Conservation (phyloP, 1,140 invertebrate species). For the Mycetomoellerius zeteki region DNA sequence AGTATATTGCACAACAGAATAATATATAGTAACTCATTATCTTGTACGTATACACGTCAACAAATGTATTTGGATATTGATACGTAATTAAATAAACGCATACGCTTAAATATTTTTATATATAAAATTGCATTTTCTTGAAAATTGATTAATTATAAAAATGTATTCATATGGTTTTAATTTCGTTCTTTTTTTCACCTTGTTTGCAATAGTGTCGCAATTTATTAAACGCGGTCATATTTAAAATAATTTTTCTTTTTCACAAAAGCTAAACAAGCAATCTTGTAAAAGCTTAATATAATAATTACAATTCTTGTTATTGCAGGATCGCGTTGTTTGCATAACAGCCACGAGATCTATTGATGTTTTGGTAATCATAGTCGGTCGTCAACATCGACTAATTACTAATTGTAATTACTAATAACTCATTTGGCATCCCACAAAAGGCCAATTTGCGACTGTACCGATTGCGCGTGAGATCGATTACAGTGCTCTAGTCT, state of each 20-base stretch:
- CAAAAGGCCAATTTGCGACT: slow-evolving; percentile 45
- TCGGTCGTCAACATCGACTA: neutral
- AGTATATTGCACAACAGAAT: neutral
- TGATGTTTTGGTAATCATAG: neutral
- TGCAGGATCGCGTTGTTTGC: neutral
- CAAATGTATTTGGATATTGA: neutral
- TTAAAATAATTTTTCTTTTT: slow-evolving; percentile 1
- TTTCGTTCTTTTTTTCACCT: neutral
- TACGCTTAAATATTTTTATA: neutral
- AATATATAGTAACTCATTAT: neutral
- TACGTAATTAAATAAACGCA: neutral
- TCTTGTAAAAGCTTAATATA: slow-evolving; percentile 1
- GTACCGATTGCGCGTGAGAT: slow-evolving; percentile 13
- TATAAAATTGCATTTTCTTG: neutral
- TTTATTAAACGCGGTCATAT: neutral
- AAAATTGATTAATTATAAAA: neutral
- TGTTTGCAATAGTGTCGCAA: neutral
- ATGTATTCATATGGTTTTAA: neutral
- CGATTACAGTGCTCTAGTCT: slow-evolving; percentile 16
- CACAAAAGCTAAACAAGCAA: neutral
- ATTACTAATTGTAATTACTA: slow-evolving; percentile 49
- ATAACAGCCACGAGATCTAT: neutral
- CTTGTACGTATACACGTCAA: neutral
- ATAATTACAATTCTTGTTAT: neutral
- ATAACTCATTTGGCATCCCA: neutral